Conservation (phyloP, 2,888 invertebrate genomes). For the Heterodera filipjevi region DNA sequence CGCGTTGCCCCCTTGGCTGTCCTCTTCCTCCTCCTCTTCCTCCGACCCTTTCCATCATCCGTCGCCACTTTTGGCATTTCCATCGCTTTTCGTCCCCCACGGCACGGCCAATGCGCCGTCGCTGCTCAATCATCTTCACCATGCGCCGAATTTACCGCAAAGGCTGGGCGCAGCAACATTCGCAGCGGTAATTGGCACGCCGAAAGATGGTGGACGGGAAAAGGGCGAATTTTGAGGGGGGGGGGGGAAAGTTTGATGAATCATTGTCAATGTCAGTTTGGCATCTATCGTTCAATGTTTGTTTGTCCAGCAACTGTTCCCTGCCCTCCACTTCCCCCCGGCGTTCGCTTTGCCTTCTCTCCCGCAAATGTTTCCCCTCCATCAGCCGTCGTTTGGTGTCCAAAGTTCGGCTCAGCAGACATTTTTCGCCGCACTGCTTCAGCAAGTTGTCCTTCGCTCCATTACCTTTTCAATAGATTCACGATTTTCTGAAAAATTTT, state of each 20-base stretch:
- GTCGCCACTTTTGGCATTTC: constrained; percentile 3
- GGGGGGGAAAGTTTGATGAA: background rate
- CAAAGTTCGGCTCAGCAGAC: background rate
- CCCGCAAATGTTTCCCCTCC: background rate
- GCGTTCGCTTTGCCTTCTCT: too few species aligned
- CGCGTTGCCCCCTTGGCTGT: background rate
- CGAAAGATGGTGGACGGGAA: background rate
- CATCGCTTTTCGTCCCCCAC: background rate
- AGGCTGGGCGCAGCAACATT: background rate
- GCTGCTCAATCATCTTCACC: constrained; percentile 7
- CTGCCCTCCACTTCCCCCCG: background rate
- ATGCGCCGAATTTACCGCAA: constrained; percentile 13
- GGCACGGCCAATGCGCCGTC: background rate
- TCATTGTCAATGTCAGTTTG: background rate
- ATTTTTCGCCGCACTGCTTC: constrained; percentile 9
- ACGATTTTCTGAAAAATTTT: background rate
- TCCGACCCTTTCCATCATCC: constrained; percentile 4
- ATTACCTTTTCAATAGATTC: background rate
- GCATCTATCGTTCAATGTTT: too few species aligned
- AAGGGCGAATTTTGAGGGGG: background rate
- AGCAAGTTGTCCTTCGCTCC: background rate
- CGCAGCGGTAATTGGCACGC: constrained; percentile 4
- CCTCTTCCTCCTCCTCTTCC: background rate
- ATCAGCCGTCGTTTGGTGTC: background rate
- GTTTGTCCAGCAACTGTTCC: background rate